phyloP scores from a whole-genome alignment of 2,113 vertebrate genomes.

The Herpetotheres cachinnans region DNA sequence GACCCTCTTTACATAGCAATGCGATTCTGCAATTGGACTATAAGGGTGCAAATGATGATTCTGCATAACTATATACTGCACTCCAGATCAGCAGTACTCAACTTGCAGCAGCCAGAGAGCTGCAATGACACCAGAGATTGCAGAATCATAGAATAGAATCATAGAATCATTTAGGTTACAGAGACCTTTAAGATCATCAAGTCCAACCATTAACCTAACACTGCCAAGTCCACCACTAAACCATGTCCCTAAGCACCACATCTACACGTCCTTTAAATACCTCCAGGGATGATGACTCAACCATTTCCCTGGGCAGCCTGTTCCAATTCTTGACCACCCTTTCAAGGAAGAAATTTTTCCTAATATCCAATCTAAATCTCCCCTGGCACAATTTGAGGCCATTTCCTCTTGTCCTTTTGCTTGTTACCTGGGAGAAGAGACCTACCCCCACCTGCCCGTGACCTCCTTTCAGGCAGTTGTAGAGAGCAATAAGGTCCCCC shows the following conservation, averaged over 20 bases:
- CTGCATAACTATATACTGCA: neutral
- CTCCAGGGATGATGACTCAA: neutral
- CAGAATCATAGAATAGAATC: neutral
- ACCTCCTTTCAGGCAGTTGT: neutral
- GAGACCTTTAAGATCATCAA: neutral
- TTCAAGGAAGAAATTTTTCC: neutral
- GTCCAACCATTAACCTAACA: neutral
- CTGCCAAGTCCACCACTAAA: neutral
- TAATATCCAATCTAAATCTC: neutral
- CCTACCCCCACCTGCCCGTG: fast-evolving
- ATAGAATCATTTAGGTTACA: neutral
- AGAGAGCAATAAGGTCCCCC: neutral
- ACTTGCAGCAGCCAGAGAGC: neutral
- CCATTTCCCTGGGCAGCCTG: neutral
- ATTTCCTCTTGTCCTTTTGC: neutral
- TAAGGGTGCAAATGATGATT: conserved; percentile 18
- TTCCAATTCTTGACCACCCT: neutral
- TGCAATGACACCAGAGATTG: neutral
- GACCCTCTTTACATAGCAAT: conserved; percentile 28
- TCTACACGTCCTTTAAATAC: neutral
- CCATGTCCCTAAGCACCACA: neutral
- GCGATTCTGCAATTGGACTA: neutral
- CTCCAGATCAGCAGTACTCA: neutral
- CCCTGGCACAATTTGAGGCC: neutral
- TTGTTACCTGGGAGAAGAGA: neutral